Conservation (phyloP, 2,113 vertebrate genomes). For the Rana temporaria region DNA sequence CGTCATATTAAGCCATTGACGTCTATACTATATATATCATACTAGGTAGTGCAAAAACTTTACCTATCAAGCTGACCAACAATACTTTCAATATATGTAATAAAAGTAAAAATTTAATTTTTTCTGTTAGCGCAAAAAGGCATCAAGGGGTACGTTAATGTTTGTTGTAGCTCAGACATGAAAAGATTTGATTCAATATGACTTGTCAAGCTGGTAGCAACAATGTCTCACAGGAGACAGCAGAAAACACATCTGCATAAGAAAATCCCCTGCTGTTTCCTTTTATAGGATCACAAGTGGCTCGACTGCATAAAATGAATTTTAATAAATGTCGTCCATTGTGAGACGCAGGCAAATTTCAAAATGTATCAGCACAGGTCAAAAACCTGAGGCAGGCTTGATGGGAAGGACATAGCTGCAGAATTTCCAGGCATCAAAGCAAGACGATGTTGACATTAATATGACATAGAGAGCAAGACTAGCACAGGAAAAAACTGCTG, state of each 20-base stretch:
- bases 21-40: too few species aligned
- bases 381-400: constrained; percentile 66
- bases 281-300: constrained; percentile 71
- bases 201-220: constrained; percentile 62
- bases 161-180: constrained; percentile 7
- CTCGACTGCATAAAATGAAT: constrained; percentile 72
- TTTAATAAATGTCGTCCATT: constrained; percentile 78
- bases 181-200: constrained; percentile 33
- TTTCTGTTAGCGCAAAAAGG: constrained; percentile 9
- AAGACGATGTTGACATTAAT: constrained; percentile 64
- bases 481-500: constrained; percentile 57
- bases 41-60: too few species aligned
- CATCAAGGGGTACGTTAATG: constrained; percentile 31
- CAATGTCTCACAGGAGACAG: constrained; percentile 43
- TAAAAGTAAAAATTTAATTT: constrained; percentile 17
- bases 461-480: constrained; percentile 59
- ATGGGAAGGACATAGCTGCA: constrained; percentile 62
- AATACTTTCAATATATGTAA: background rate
- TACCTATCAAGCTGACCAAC: too few species aligned
- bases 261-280: constrained; percentile 73
- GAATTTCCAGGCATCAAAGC: constrained; percentile 63
- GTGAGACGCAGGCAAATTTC: constrained; percentile 68
- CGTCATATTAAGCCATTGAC: too few species aligned
- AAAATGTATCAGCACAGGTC: constrained; percentile 70
- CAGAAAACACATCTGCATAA: constrained; percentile 72